These are phyloP conservation scores for Phrynocephalus guinanensis DNA, from an alignment of 2,797 vertebrate genomes.

Conservation along the genomic window DNA sequence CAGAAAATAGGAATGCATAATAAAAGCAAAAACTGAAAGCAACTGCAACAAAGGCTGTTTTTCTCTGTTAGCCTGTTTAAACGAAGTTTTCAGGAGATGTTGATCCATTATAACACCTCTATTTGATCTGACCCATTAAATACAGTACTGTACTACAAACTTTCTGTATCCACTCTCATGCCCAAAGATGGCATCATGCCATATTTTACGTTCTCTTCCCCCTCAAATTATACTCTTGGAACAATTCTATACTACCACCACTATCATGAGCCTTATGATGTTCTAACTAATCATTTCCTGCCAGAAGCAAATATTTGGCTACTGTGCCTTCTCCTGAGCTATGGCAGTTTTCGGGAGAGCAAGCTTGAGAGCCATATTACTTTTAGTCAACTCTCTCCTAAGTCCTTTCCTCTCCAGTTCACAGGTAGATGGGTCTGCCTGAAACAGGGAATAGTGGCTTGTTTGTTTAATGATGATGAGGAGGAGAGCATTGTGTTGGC, in stretches of 20 bases:
- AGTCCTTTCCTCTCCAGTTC: slow-evolving; percentile 1
- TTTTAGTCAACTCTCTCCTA: not conserved
- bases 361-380: not conserved
- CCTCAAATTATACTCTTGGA: too few species aligned
- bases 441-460: not conserved
- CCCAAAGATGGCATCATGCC: too few species aligned
- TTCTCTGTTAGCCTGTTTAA: too few species aligned
- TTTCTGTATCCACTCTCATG: too few species aligned
- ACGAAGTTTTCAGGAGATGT: too few species aligned
- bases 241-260: not conserved
- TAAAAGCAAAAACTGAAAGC: too few species aligned
- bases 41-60: too few species aligned
- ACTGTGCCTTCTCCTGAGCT: not conserved
- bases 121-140: too few species aligned
- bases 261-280: not conserved
- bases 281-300: not conserved
- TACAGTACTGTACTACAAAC: too few species aligned
- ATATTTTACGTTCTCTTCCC: too few species aligned
- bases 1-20: too few species aligned
- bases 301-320: not conserved
- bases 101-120: too few species aligned
- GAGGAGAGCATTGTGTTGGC: not conserved
- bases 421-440: not conserved
- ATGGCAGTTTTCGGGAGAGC: slow-evolving; percentile 9
- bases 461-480: not conserved